Evolutionary conservation across 2,888 invertebrate species (phyloP).

Genomic region (Brachyptera putata): DNA sequence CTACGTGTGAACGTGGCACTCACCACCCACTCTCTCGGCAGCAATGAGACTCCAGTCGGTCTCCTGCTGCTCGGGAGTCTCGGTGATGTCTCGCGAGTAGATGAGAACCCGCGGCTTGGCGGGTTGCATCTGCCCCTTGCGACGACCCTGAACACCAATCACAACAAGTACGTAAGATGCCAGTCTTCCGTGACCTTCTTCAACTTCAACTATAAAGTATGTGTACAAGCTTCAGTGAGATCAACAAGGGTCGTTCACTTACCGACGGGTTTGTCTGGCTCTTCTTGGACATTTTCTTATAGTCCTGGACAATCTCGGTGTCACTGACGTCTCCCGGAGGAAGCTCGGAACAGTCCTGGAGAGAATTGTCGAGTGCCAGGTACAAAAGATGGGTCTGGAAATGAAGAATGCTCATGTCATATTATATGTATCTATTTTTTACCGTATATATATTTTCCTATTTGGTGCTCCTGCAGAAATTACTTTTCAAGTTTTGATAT

Average conservation of each 20-base stretch:
- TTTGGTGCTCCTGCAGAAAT: no score
- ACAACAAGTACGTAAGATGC: no score
- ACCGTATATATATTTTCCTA: no score
- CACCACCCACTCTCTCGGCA: slow-evolving; percentile 52
- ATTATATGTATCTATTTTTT: no score
- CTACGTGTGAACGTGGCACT: no score
- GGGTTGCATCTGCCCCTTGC: slow-evolving; percentile 52
- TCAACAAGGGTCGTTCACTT: no score
- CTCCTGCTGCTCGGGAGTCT: slow-evolving; percentile 44
- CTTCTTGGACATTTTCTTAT: slow-evolving; percentile 54
- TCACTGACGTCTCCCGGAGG: slow-evolving; percentile 61
- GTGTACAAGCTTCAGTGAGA: no score
- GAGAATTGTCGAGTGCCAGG: slow-evolving; percentile 66
- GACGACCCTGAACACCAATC: slow-evolving; percentile 40
- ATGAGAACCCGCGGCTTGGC: slow-evolving; percentile 59
- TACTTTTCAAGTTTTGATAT: no score
- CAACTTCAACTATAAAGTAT: no score
- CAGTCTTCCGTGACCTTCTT: neutral
- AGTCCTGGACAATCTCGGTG: slow-evolving; percentile 73
- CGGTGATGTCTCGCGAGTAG: slow-evolving; percentile 54
- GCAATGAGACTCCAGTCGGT: slow-evolving; percentile 62
- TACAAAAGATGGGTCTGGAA: slow-evolving; percentile 64
- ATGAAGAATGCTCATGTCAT: neutral
- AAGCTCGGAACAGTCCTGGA: slow-evolving; percentile 75
- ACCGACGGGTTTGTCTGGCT: slow-evolving; percentile 29